phyloP scores from a whole-genome alignment of 2,888 invertebrate species.

The Spilosoma lubricipeda region DNA sequence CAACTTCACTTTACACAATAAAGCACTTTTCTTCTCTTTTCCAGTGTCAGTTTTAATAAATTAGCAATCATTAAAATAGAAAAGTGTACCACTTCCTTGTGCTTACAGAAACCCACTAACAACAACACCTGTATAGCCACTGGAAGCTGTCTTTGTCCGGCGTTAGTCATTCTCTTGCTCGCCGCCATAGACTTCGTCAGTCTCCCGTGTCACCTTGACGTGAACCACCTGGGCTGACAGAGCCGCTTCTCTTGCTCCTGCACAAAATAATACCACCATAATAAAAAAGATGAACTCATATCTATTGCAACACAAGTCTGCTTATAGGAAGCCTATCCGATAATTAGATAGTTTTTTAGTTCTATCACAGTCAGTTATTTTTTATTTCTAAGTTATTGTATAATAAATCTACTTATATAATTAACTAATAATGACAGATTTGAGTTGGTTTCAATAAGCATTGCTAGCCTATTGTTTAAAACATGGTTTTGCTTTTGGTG shows the following conservation, averaged over 20 bases:
- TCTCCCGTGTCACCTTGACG: constrained; percentile 55
- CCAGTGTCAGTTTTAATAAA: neutral
- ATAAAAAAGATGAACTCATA: neutral
- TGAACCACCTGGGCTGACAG: constrained; percentile 40
- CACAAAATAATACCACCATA: constrained; percentile 7
- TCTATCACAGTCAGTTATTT: neutral
- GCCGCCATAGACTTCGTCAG: constrained; percentile 52
- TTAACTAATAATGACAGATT: neutral
- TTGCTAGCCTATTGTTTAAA: neutral
- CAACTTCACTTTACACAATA: neutral
- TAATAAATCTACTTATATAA: neutral
- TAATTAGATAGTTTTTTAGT: neutral
- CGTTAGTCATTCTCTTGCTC: constrained; percentile 50
- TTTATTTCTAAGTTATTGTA: neutral
- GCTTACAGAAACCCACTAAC: constrained; percentile 46
- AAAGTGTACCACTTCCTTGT: neutral
- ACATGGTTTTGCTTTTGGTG: neutral
- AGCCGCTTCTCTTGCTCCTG: constrained; percentile 43
- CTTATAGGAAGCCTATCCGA: neutral
- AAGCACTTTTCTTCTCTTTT: neutral
- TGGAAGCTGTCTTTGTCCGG: constrained; percentile 45
- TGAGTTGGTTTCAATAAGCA: neutral
- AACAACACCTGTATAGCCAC: constrained; percentile 62
- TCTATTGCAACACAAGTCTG: neutral
- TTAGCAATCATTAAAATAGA: constrained; percentile 13